Evolutionary conservation across 2,113 vertebrate genomes (phyloP).

Genomic region (Tyrannus savana): DNA sequence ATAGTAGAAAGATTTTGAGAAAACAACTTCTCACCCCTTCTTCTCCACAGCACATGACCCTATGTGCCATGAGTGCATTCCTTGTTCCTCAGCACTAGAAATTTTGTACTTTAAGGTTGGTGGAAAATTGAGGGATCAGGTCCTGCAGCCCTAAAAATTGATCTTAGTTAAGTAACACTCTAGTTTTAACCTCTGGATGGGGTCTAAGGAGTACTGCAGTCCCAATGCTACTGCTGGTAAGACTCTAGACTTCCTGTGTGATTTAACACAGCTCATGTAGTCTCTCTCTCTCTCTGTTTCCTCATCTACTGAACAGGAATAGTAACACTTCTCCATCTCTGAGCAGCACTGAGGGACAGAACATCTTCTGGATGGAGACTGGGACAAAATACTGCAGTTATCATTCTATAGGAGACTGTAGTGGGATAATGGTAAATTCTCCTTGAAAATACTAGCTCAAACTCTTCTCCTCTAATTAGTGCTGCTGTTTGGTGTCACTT

Average conservation of each 20-base stretch:
- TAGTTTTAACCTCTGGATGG: background rate
- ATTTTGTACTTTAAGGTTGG: background rate
- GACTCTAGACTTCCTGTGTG: background rate
- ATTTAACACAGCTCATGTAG: background rate
- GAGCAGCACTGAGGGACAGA: background rate
- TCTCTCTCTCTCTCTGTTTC: background rate
- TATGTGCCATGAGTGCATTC: background rate
- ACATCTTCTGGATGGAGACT: background rate
- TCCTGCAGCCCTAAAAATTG: background rate
- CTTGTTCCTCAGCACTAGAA: fast-evolving
- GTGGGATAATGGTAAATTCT: background rate
- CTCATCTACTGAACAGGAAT: background rate
- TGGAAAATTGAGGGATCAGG: background rate
- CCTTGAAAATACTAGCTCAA: background rate
- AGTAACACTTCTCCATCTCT: background rate
- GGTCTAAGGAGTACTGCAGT: background rate
- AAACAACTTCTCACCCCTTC: background rate
- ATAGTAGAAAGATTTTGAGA: background rate
- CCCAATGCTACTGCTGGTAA: background rate
- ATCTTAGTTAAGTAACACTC: background rate
- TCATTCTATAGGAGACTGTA: background rate
- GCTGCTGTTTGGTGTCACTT: background rate
- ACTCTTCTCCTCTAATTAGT: background rate
- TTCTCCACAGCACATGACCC: background rate
- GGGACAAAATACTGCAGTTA: background rate